These are phyloP conservation scores for Potamilus streckersoni DNA, from an alignment of 1,140 invertebrate genomes.

Conservation along the genomic window DNA sequence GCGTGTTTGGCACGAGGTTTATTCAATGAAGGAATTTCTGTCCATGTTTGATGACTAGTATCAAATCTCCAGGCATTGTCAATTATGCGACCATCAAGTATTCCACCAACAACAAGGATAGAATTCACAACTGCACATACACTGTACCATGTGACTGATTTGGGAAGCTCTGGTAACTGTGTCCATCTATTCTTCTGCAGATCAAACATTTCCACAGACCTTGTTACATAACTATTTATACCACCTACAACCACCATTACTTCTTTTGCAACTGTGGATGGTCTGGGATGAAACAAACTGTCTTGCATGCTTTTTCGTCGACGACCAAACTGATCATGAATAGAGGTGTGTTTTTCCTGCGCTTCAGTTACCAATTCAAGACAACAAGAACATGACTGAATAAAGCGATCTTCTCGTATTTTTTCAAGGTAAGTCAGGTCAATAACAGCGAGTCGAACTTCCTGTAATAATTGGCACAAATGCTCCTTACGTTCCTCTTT, in stretches of 20 bases:
- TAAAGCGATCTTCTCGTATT: constrained; percentile 53
- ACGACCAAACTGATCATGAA: constrained; percentile 54
- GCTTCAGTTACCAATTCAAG: constrained; percentile 57
- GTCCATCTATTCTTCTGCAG: constrained; percentile 62
- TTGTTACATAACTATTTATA: constrained; percentile 47
- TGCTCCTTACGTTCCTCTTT: constrained; percentile 57
- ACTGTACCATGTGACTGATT: constrained; percentile 53
- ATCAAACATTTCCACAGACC: constrained; percentile 63
- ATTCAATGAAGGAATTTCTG: constrained; percentile 45
- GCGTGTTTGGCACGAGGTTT: constrained; percentile 62
- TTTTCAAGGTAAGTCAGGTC: constrained; percentile 50
- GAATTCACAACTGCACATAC: constrained; percentile 55
- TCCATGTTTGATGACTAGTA: constrained; percentile 53
- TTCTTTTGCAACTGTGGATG: constrained; percentile 66
- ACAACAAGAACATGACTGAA: constrained; percentile 56
- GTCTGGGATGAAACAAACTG: constrained; percentile 55
- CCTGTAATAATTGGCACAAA: constrained; percentile 55
- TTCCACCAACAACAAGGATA: constrained; percentile 64
- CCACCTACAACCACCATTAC: constrained; percentile 62
- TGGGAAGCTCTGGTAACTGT: constrained; percentile 57
- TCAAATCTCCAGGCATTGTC: constrained; percentile 63
- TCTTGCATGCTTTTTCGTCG: constrained; percentile 61
- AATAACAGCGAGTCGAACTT: constrained; percentile 60
- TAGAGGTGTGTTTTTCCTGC: constrained; percentile 52
- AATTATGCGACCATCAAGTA: constrained; percentile 58